Evolutionary conservation across 92 coral and sea anemone species (phyloP).

Genomic region (Plumapathes pennacea): DNA sequence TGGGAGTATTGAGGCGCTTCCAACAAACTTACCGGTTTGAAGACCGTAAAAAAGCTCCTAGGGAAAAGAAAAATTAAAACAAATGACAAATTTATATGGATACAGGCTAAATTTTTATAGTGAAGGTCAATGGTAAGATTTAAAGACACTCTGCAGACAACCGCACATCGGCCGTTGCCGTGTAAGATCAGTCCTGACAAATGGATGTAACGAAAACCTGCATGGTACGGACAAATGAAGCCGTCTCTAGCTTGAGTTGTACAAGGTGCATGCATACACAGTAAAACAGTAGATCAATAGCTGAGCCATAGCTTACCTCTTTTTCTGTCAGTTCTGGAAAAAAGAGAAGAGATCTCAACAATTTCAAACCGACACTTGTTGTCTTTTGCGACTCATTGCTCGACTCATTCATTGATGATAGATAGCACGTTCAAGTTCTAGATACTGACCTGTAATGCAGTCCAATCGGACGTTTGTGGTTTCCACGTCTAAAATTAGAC

Average conservation of each 20-base stretch:
- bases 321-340: slow-evolving; percentile 77
- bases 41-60: slow-evolving; percentile 78
- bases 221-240: too few species aligned
- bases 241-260: too few species aligned
- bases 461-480: slow-evolving; percentile 88
- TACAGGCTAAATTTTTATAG: too few species aligned
- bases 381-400: not conserved
- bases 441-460: slow-evolving; percentile 74
- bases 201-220: too few species aligned
- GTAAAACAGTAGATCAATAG: too few species aligned
- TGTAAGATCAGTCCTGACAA: too few species aligned
- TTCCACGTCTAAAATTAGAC: slow-evolving; percentile 82
- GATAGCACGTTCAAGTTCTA: not conserved
- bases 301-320: slow-evolving; percentile 71
- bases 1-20: not conserved
- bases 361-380: not conserved
- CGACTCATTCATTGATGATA: not conserved
- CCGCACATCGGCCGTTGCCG: too few species aligned
- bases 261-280: too few species aligned
- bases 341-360: not conserved
- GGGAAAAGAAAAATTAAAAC: not conserved
- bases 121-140: too few species aligned
- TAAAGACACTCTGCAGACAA: too few species aligned
- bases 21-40: slow-evolving; percentile 67
- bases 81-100: too few species aligned